Evolutionary conservation across 2,797 vertebrate genomes (phyloP).

Genomic region (Anguilla anguilla): DNA sequence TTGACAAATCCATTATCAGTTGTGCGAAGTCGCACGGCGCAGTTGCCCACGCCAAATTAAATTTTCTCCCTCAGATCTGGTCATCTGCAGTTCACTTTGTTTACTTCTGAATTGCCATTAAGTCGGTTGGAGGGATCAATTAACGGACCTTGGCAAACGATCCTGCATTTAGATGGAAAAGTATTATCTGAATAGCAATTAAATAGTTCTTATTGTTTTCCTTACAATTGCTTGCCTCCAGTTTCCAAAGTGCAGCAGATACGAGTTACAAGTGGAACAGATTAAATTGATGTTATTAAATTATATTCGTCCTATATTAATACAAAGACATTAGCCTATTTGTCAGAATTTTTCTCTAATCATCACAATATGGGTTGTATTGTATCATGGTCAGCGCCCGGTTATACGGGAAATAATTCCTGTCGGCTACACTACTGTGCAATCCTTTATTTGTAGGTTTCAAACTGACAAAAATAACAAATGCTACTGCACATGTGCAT

Average conservation of each 20-base stretch:
- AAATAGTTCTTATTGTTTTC: not conserved
- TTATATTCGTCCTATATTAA: not conserved
- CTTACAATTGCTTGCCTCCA: not conserved
- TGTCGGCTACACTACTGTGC: too few relatives aligned
- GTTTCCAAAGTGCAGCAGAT: not conserved
- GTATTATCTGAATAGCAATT: conserved; percentile 13
- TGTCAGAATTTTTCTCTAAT: not conserved
- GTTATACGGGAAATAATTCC: not conserved
- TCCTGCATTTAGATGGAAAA: conserved; percentile 12
- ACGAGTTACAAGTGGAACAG: not conserved
- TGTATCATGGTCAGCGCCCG: not conserved
- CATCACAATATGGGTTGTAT: not conserved
- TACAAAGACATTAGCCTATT: not conserved
- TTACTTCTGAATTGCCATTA: not conserved
- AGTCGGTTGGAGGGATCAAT: conserved; percentile 16
- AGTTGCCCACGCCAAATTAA: conserved; percentile 8
- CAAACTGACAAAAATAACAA: too few relatives aligned
- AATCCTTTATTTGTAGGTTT: too few relatives aligned
- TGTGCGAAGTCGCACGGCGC: not conserved
- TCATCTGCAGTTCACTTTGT: conserved; percentile 6
- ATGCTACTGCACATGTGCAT: too few relatives aligned
- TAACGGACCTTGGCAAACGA: not conserved
- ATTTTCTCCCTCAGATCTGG: conserved; percentile 7
- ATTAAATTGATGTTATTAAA: not conserved
- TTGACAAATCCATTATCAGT: conserved; percentile 46